A percentile compares a stretch with the other conserved stretches of the same genome.
phyloP scores from a whole-genome alignment of 2,888 invertebrate species.

The Bedellia somnulentella region DNA sequence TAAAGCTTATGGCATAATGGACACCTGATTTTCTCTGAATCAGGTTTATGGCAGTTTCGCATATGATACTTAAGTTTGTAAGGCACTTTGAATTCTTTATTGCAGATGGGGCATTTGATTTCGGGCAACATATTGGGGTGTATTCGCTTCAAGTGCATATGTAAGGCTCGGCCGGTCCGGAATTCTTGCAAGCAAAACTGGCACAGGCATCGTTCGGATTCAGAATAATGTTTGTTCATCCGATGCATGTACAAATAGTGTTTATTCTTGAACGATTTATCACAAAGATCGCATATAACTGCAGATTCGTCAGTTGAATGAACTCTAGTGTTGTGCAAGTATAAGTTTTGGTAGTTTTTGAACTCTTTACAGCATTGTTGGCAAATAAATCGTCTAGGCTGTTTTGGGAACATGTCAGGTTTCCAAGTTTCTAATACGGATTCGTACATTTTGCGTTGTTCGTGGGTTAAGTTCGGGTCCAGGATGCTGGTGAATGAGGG shows the following conservation, averaged over 20 bases:
- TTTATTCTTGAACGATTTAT: slow-evolving; percentile 48
- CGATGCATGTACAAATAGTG: slow-evolving; percentile 51
- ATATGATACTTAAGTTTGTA: slow-evolving; percentile 44
- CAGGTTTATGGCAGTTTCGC: slow-evolving; percentile 26
- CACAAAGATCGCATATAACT: slow-evolving; percentile 39
- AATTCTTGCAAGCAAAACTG: slow-evolving; percentile 48
- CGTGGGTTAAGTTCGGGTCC: slow-evolving; percentile 31
- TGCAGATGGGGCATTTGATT: slow-evolving; percentile 40
- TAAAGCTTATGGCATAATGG: slow-evolving; percentile 38
- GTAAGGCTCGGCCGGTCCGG: slow-evolving; percentile 33
- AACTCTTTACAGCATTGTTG: slow-evolving; percentile 44
- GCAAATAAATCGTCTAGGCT: slow-evolving; percentile 35
- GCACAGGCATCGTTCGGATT: slow-evolving; percentile 40
- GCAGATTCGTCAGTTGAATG: slow-evolving; percentile 46
- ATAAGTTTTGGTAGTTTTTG: slow-evolving; percentile 46
- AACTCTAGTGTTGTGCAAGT: slow-evolving; percentile 41
- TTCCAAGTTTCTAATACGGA: slow-evolving; percentile 45
- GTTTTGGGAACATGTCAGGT: slow-evolving; percentile 35
- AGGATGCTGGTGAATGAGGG: slow-evolving; percentile 31
- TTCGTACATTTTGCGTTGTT: slow-evolving; percentile 48
- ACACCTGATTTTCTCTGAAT: slow-evolving; percentile 38
- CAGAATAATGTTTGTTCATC: slow-evolving; percentile 53
- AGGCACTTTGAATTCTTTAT: slow-evolving; percentile 37
- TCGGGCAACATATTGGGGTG: slow-evolving; percentile 42
- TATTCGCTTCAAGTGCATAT: slow-evolving; percentile 41